Evolutionary conservation across 2,113 vertebrate species (phyloP).

Genomic region (Probosciger aterrimus): DNA sequence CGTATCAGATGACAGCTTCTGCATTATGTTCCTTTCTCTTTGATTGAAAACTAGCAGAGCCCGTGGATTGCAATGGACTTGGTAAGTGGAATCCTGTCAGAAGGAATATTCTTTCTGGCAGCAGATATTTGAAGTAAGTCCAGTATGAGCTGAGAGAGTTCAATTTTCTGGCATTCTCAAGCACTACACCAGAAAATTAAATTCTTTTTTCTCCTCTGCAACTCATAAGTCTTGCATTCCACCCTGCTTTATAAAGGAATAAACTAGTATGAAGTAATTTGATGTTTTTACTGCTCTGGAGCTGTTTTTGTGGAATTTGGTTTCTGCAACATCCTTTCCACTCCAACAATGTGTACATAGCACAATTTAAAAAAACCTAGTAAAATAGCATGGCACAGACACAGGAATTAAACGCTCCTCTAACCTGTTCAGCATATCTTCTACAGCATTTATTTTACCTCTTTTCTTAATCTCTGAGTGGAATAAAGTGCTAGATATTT

Average conservation of each 20-base stretch:
- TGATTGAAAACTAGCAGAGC: conserved; percentile 9
- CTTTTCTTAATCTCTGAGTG: not conserved
- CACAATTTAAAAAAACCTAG: not conserved
- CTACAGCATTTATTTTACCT: not conserved
- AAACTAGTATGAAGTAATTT: not conserved
- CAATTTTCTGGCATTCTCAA: conserved; percentile 22
- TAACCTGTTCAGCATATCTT: not conserved
- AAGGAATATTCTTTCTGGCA: conserved; percentile 43
- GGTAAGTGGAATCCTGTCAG: conserved; percentile 23
- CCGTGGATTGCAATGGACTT: not conserved
- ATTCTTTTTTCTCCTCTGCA: not conserved
- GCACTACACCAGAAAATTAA: not conserved
- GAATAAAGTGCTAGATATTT: not conserved
- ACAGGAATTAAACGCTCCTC: not conserved
- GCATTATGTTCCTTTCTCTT: not conserved
- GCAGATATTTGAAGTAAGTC: conserved; percentile 25
- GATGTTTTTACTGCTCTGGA: not conserved
- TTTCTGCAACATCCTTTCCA: not conserved
- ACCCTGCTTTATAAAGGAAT: not conserved
- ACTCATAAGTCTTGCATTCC: not conserved
- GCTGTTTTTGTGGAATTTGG: not conserved
- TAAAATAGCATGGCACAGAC: not conserved
- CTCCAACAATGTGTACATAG: not conserved
- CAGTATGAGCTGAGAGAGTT: not conserved
- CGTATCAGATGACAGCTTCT: not conserved